phyloP scores from a whole-genome alignment of 2,888 invertebrate genomes.

The Melinaea menophilus region DNA sequence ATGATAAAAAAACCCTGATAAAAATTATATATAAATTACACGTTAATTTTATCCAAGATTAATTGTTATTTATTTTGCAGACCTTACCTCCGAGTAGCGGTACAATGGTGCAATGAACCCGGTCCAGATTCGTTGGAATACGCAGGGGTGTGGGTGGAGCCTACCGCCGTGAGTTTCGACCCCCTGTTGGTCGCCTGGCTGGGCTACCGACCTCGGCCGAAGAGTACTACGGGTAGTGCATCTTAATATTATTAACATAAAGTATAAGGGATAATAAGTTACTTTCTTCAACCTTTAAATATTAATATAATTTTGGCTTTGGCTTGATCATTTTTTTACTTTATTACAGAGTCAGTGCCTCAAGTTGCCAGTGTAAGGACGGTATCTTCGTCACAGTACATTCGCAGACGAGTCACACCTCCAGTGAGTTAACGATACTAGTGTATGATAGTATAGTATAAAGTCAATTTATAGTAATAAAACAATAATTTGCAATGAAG shows the following conservation, averaged over 20 bases:
- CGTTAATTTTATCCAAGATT: too few relatives aligned
- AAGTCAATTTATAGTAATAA: too few relatives aligned
- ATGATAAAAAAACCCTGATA: background rate
- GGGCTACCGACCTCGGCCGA: constrained; percentile 68
- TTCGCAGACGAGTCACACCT: constrained; percentile 46
- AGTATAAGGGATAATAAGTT: too few relatives aligned
- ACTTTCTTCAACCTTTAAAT: too few relatives aligned
- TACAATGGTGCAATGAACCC: constrained; percentile 49
- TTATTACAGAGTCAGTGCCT: constrained; percentile 33
- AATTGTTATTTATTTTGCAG: constrained; percentile 37
- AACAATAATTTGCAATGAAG: constrained; percentile 31
- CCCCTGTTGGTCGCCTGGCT: constrained; percentile 82
- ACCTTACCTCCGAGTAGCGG: constrained; percentile 49
- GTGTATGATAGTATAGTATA: background rate
- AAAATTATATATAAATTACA: too few relatives aligned
- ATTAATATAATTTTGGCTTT: too few relatives aligned
- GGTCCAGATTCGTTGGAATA: constrained; percentile 46
- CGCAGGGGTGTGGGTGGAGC: constrained; percentile 54
- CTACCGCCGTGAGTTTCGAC: constrained; percentile 68
- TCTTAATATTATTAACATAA: background rate
- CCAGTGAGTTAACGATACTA: constrained; percentile 42
- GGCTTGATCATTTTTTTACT: background rate
- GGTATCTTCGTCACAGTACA: constrained; percentile 40
- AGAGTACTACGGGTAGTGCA: constrained; percentile 36
- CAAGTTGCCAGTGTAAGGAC: constrained; percentile 26